These are phyloP conservation scores for Epizoanthus fatuus DNA, from an alignment of 92 coral and sea anemone species.

Conservation along the genomic window DNA sequence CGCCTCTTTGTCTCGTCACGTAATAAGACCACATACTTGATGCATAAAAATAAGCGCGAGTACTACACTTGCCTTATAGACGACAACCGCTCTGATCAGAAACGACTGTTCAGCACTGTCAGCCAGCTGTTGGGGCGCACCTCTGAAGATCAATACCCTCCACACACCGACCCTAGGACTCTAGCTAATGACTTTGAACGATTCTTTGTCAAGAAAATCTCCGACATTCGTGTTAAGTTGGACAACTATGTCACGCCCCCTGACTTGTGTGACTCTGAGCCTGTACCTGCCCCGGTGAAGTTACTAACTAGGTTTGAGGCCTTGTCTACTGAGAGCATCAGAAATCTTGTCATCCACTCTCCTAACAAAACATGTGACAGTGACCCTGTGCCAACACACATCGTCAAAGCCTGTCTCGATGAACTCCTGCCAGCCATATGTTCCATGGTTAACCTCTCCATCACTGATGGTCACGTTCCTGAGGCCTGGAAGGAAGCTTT, in stretches of 20 bases:
- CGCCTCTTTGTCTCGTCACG: neutral
- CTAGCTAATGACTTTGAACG: constrained; percentile 39
- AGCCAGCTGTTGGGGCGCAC: too few species aligned
- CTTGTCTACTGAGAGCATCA: too few species aligned
- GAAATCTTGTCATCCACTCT: too few species aligned
- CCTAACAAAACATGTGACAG: too few species aligned
- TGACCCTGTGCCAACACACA: neutral
- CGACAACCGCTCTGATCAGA: constrained; percentile 42
- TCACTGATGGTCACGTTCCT: neutral
- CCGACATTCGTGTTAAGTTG: constrained; percentile 3
- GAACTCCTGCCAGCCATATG: constrained; percentile 28
- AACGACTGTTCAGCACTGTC: too few species aligned
- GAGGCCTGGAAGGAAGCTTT: constrained; percentile 24
- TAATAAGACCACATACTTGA: constrained; percentile 20
- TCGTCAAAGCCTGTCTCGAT: constrained; percentile 37
- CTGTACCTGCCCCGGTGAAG: too few species aligned
- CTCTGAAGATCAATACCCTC: neutral
- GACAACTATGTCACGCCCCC: constrained; percentile 4
- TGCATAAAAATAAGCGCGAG: constrained; percentile 25
- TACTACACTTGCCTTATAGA: constrained; percentile 26
- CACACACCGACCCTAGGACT: neutral
- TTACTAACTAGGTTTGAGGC: too few species aligned
- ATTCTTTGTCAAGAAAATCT: constrained; percentile 35
- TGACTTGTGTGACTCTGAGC: neutral
- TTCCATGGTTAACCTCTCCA: constrained; percentile 33